Conservation (phyloP, 2,113 vertebrate species). For the Thalassarche chlororhynchos region DNA sequence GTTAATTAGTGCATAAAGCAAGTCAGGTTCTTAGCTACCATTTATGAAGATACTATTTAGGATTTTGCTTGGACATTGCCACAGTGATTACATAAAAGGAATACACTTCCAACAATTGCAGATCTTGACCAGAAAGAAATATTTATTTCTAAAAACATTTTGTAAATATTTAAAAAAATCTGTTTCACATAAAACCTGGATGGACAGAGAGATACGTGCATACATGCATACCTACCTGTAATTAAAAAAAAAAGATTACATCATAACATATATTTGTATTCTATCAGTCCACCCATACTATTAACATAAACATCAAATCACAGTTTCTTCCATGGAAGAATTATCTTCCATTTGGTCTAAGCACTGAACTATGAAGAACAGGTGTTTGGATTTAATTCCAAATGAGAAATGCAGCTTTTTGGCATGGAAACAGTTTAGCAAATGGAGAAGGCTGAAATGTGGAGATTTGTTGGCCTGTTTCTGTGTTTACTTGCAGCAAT, state of each 20-base stretch:
- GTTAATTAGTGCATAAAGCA: background rate
- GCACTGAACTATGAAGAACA: slow-evolving; percentile 59
- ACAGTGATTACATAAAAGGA: background rate
- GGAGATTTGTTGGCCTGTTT: background rate
- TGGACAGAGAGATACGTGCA: background rate
- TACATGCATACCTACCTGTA: background rate
- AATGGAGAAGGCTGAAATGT: background rate
- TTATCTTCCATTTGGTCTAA: slow-evolving; percentile 27
- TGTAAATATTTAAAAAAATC: background rate
- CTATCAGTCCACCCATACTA: background rate
- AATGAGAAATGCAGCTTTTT: slow-evolving; percentile 65
- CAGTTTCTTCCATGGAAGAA: background rate
- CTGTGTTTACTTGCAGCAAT: slow-evolving; percentile 21
- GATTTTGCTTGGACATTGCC: background rate
- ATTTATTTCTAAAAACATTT: background rate
- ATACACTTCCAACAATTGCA: background rate
- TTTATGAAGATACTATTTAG: background rate
- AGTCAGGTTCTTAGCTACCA: background rate
- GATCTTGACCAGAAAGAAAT: background rate
- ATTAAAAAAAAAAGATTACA: background rate
- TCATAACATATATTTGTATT: background rate
- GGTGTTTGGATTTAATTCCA: slow-evolving; percentile 58
- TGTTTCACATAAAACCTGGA: background rate
- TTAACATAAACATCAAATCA: slow-evolving; percentile 22
- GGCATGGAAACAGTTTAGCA: slow-evolving; percentile 18